These are phyloP conservation scores for Talpa occidentalis DNA, from an alignment of 2,113 vertebrate genomes.

Conservation along the genomic window DNA sequence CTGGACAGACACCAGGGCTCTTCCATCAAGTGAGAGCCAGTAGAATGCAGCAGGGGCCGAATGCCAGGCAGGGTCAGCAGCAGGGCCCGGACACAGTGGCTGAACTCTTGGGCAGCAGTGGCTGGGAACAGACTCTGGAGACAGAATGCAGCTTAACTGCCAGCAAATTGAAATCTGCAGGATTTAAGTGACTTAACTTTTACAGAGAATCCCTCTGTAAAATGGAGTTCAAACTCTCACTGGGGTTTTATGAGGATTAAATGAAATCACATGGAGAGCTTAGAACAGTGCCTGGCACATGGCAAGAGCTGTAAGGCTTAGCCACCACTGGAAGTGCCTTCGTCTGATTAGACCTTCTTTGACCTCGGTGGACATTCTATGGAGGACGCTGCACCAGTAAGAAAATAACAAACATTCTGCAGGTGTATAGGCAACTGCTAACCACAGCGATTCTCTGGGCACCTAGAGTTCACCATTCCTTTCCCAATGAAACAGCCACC, in stretches of 20 bases:
- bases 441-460: not conserved
- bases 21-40: slow-evolving; percentile 5
- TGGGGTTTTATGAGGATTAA: not conserved
- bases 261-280: not conserved
- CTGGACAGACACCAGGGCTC: slow-evolving; percentile 34
- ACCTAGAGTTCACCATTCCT: not conserved
- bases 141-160: not conserved
- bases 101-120: not conserved
- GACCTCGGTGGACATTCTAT: not conserved
- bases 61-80: not conserved
- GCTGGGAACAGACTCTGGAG: not conserved
- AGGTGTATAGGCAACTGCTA: accelerated
- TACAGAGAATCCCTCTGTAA: not conserved
- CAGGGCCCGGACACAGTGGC: not conserved
- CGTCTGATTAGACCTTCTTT: not conserved
- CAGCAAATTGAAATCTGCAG: not conserved
- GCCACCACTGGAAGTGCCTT: not conserved
- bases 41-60: not conserved
- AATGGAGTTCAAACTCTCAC: not conserved
- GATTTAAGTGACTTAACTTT: not conserved
- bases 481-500: not conserved
- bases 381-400: not conserved
- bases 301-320: not conserved
- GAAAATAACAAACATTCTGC: not conserved
- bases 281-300: not conserved